These are phyloP conservation scores for Acleris laterana DNA, from an alignment of 2,888 invertebrate genomes.

Conservation along the genomic window DNA sequence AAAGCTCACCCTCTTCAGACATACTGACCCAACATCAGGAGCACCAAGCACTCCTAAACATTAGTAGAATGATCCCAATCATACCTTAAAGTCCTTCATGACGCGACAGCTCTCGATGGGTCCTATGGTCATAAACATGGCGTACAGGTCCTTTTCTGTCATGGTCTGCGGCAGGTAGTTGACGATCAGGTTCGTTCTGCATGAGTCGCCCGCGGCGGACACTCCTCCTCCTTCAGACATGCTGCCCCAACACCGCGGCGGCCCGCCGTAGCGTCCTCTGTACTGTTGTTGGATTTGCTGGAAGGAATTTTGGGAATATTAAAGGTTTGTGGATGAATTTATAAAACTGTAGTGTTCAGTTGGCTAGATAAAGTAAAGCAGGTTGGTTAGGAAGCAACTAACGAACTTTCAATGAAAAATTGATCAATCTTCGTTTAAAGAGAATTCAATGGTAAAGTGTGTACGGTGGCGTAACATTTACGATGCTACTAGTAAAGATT, in stretches of 20 bases:
- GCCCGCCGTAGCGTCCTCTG: constrained; percentile 63
- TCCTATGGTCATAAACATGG: constrained; percentile 94
- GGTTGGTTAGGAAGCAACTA: no score
- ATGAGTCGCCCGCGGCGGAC: constrained; percentile 72
- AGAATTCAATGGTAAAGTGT: no score
- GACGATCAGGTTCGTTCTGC: constrained; percentile 94
- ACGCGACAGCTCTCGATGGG: constrained; percentile 95
- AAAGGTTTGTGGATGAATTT: background rate
- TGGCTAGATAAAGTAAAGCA: no score
- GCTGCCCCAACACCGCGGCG: constrained; percentile 74
- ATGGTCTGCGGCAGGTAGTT: constrained; percentile 98
- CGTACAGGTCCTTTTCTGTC: constrained; percentile 95
- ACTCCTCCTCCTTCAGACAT: constrained; percentile 78
- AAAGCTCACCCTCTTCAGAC: constrained; percentile 61
- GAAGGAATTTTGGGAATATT: constrained; percentile 40
- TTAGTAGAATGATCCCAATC: constrained; percentile 6
- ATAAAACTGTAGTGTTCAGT: no score
- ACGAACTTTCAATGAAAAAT: no score
- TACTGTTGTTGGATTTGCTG: constrained; percentile 81
- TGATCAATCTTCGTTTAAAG: no score
- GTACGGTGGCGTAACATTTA: no score
- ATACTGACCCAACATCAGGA: constrained; percentile 76
- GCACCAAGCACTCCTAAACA: no score
- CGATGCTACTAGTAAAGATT: no score
- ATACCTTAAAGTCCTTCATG: constrained; percentile 94